Percentiles rank a stretch among this genome's conserved stretches.
These are phyloP conservation scores for Unio pictorum DNA, from an alignment of 2,888 invertebrate genomes.

Conservation along the genomic window DNA sequence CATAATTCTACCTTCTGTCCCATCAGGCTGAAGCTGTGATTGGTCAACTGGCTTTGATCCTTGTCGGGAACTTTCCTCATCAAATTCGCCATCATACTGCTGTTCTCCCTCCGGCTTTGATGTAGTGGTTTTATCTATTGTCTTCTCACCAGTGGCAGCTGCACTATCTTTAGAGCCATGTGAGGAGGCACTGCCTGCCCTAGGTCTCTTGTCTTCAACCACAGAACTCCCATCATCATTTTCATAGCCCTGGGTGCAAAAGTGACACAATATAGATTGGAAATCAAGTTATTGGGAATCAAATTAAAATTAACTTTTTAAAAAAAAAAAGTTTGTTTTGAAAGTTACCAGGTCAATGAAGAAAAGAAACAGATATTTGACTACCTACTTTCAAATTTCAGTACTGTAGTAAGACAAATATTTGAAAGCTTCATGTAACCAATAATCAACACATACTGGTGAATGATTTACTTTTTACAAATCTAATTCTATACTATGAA, in stretches of 20 bases:
- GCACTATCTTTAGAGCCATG: constrained; percentile 41
- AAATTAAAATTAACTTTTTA: too few species aligned
- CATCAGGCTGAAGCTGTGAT: constrained; percentile 1
- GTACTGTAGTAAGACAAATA: too few species aligned
- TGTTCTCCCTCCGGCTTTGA: constrained; percentile 26
- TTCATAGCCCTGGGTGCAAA: constrained; percentile 38
- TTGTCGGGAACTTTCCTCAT: constrained; percentile 25
- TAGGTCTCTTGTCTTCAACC: constrained; percentile 33
- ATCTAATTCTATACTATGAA: too few species aligned
- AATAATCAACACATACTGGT: too few species aligned
- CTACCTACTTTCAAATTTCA: too few species aligned
- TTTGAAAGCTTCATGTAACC: too few species aligned
- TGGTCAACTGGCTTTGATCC: neutral
- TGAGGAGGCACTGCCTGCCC: constrained; percentile 41
- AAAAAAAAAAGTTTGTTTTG: too few species aligned
- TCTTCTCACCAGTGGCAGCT: constrained; percentile 27
- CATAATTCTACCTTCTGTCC: constrained; percentile 30
- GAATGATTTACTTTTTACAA: too few species aligned
- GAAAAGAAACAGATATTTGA: too few species aligned
- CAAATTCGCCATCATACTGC: constrained; percentile 36
- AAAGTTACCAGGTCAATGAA: too few species aligned
- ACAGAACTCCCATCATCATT: constrained; percentile 38
- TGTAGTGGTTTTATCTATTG: constrained; percentile 36
- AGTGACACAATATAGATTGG: too few species aligned
- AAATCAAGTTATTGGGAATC: too few species aligned